Evolutionary conservation across 2,888 invertebrate genomes (phyloP), one percentile per base, ranked within the genome.

Genomic region (Pecten maximus): DNA sequence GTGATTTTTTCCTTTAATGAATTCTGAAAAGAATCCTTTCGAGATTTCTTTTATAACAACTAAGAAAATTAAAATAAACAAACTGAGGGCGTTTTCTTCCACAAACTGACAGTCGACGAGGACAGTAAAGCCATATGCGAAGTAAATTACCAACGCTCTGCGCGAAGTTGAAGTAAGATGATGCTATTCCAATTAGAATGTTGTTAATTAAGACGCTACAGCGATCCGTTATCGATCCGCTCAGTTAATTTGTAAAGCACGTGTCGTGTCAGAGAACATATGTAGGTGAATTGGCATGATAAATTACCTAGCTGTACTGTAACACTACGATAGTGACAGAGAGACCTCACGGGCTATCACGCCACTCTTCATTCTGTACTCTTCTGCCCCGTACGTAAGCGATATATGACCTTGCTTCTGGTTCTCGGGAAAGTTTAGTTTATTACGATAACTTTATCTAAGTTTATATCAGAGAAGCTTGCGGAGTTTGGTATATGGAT

Each of bases 181-280:
- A 74, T 74, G 74, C 35, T 35, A 35, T 35, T 74, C 12, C 74
- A 74, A 74, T 74, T 74, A 74, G 28, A 74, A 35, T 74, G 74
- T 35, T 74, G 74, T 74, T 74, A 74, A 74, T 74, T 74, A 23
- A 74, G 74, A 74, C 74, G 74, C 28, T 10, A 74, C 74, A 35
- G 35, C 35, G 74, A 74, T 74, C 74, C 35, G 74, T 74, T 74
- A 74, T 74, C 74, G 74, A 74, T 74, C 74, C 28, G 74, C 10
- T 74, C 35, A 74, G 74, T 35, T 74, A 35, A 74, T 74, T 12
- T 23, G 74, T 8, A 74, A 74, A 74, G 12, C 74, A 74, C 74
- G 74, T 74, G 74, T 74, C 74, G 74, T 74, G 74, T 74, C 74
- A 74, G 35, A 74, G 74, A 74, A 74, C 74, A 74, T 23, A 35